Evolutionary conservation across 2,797 vertebrate species (phyloP).

Genomic region (Pempheris klunzingeri): DNA sequence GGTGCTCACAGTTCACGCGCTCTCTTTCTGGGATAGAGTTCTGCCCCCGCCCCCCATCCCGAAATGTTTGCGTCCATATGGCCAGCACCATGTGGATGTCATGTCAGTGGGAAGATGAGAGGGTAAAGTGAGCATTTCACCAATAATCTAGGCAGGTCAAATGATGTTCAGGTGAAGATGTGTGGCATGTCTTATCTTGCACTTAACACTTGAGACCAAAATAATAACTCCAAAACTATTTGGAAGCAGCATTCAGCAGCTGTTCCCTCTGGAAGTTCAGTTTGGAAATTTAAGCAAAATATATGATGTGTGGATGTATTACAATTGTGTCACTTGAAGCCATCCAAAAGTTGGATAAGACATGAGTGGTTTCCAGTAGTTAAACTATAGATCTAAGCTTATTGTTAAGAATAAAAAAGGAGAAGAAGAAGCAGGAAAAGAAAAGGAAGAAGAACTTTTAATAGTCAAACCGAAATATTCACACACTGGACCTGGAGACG

Average conservation of each 20-base stretch:
- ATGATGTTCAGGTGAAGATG: not conserved
- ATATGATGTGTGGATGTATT: not conserved
- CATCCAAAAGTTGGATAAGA: not conserved
- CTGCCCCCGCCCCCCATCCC: not conserved
- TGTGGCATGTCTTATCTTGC: not conserved
- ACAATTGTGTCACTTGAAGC: not conserved
- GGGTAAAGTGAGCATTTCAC: not conserved
- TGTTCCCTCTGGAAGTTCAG: not conserved
- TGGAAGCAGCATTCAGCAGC: not conserved
- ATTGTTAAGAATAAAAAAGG: not conserved
- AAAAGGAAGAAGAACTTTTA: too few relatives aligned
- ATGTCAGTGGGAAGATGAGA: not conserved
- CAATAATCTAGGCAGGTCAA: not conserved
- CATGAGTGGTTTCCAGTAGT: not conserved
- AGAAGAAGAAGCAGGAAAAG: not conserved
- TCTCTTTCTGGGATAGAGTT: constrained; percentile 5
- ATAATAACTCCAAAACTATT: not conserved
- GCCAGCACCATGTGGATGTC: not conserved
- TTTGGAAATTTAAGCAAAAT: too few relatives aligned
- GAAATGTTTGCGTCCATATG: not conserved
- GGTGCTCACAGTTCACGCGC: not conserved
- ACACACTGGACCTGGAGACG: too few relatives aligned
- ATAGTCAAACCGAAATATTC: too few relatives aligned
- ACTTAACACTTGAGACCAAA: not conserved
- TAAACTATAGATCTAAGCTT: not conserved